Conservation (phyloP, 2,113 vertebrate genomes). For the Myanophis thanlyinensis region DNA sequence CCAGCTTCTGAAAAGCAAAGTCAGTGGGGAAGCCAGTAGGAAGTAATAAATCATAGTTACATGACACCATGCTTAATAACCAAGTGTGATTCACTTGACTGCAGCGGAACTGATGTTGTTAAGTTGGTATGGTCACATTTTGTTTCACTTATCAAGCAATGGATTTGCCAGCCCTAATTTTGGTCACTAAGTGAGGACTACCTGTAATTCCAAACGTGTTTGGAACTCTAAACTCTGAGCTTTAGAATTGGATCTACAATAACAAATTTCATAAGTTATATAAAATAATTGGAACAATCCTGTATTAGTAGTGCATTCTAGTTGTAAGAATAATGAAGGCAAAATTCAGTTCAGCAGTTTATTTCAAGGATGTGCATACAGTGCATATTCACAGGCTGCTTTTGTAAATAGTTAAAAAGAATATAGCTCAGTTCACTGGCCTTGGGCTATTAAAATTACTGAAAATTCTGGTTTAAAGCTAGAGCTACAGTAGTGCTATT, state of each 20-base stretch:
- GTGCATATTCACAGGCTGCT: not conserved
- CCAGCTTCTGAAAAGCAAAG: not conserved
- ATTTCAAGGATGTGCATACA: not conserved
- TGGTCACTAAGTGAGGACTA: not conserved
- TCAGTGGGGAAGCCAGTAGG: not conserved
- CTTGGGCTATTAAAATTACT: constrained; percentile 14
- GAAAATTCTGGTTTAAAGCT: not conserved
- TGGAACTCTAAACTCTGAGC: too few species aligned
- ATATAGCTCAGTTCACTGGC: not conserved
- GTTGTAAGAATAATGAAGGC: constrained; percentile 38
- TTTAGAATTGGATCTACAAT: constrained; percentile 39
- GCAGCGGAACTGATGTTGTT: not conserved
- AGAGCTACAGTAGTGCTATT: not conserved
- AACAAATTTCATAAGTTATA: not conserved
- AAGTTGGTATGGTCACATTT: not conserved
- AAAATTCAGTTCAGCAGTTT: constrained; percentile 18
- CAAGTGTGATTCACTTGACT: not conserved
- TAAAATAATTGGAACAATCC: constrained; percentile 50
- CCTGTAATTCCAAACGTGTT: not conserved
- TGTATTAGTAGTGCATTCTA: constrained; percentile 20
- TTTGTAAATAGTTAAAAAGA: not conserved
- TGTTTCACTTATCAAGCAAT: not conserved
- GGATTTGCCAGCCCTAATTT: not conserved
- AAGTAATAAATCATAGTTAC: not conserved
- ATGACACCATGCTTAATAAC: not conserved